These are phyloP conservation scores for Lepilemur septentrionalis DNA, from an alignment of 2,797 vertebrate species.

Conservation along the genomic window DNA sequence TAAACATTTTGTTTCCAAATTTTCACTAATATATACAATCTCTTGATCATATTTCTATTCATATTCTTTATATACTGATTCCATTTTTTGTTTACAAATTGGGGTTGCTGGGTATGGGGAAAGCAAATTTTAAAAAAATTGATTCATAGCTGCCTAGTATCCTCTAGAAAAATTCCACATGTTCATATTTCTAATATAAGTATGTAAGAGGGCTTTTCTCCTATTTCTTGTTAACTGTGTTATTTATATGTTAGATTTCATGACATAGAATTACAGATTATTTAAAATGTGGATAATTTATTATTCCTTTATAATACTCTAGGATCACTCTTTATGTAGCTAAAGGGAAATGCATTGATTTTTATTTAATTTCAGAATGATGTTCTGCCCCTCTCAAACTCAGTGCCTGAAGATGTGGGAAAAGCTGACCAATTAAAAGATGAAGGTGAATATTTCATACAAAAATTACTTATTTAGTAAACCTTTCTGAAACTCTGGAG, in stretches of 20 bases:
- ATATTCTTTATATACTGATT: background rate
- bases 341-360: constrained; percentile 52
- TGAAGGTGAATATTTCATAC: constrained; percentile 89
- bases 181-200: constrained; percentile 27
- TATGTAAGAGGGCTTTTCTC: background rate
- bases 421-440: constrained; percentile 97
- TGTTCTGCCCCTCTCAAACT: constrained; percentile 88
- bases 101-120: background rate
- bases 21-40: background rate
- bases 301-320: background rate
- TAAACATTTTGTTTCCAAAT: constrained; percentile 5
- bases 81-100: background rate
- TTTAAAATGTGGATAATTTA: constrained; percentile 1
- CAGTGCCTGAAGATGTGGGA: constrained; percentile 90
- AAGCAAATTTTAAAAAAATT: background rate
- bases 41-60: background rate
- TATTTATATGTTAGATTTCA: constrained; percentile 28
- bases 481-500: background rate
- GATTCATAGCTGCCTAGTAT: background rate
- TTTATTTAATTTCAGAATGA: constrained; percentile 88
- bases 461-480: background rate
- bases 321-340: background rate
- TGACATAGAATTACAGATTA: background rate
- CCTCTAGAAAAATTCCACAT: background rate
- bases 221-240: background rate